phyloP scores from a whole-genome alignment of 2,888 invertebrate genomes.

The Aspidiotus rigidus region DNA sequence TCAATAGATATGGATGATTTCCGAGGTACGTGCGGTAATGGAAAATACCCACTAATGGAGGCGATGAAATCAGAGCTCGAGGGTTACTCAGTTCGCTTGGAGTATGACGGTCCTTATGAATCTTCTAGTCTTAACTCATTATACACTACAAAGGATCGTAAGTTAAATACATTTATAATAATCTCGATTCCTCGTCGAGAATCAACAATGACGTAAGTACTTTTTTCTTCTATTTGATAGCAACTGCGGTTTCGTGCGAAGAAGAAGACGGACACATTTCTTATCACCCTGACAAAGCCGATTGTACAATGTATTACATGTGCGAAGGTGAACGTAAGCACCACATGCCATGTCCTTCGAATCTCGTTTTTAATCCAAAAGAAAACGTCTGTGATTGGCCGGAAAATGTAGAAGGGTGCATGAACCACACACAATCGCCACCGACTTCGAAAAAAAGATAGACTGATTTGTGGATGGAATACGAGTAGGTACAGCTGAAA shows the following conservation, averaged over 20 bases:
- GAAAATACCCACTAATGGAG: constrained; percentile 79
- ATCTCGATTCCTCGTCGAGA: too few relatives aligned
- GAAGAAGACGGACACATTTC: constrained; percentile 93
- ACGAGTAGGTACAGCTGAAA: too few relatives aligned
- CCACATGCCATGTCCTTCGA: constrained; percentile 89
- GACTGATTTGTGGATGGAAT: not conserved
- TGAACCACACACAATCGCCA: constrained; percentile 59
- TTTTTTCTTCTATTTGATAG: constrained; percentile 45
- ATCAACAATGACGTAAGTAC: too few relatives aligned
- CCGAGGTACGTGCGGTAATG: constrained; percentile 77
- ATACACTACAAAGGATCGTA: constrained; percentile 82
- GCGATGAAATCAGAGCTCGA: constrained; percentile 77
- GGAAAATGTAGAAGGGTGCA: constrained; percentile 83
- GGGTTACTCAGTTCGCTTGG: constrained; percentile 69
- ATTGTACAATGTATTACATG: constrained; percentile 92
- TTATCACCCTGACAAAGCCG: constrained; percentile 79
- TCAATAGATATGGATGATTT: constrained; percentile 95
- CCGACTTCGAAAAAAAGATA: constrained; percentile 42
- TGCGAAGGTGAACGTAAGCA: constrained; percentile 91
- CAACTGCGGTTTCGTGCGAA: constrained; percentile 78
- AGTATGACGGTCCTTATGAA: constrained; percentile 81
- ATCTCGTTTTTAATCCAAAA: constrained; percentile 83
- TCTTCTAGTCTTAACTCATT: constrained; percentile 54
- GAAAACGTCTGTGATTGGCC: constrained; percentile 96
- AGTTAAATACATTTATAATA: not conserved